Base-by-base conservation (phyloP, 1,140 invertebrate species). In the Neodiprion pinetum region DNA sequence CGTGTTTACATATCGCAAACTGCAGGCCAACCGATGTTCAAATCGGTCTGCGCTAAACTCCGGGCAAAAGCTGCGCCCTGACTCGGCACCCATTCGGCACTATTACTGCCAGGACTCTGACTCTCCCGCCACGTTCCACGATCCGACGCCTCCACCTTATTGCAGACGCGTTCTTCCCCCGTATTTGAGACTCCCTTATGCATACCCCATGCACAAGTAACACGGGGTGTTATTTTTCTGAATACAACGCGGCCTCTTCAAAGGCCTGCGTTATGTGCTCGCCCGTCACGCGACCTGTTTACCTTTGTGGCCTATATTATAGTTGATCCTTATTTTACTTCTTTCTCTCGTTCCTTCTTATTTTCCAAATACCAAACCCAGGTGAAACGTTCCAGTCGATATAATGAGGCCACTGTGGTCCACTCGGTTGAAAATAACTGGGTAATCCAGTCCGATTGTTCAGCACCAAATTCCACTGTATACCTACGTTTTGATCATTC, bases 231-330 rank as follows among this genome's bases (percentile, higher is more conserved):
- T 61, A 61, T 61, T 61, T 61, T 61, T 17, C n/a, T 61, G 5
- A 61, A 61, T 61, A 61, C 53, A 40, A 61, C 53, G 53, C 53
- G 53, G 53, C 53, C 53, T 61, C 53, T 61, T 61, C 53, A 61
- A 61, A 61, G 53, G 53, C 4, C 9, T 17, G 53, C 53, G 5
- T 17, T 61, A 53, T 21, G 28, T 40, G 28, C 28, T 40, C 50
- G n/a, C 53, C 53, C 53, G 53, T 61, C 53, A 61, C 53, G 53
- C 53, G 53, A 61, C 53, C 53, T 61, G 53, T 61, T 61, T 61
- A 61, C 53, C 53, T 61, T 61, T 61, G 53, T 61, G 53, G 11
- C 9, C 53, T 17, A 17, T 61, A 61, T 61, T 61, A 61, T 61
- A 1, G 53, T 61, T 61, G 11, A 61, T 61, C n/a, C 53, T 61